Base-by-base conservation (phyloP, 2,888 invertebrate genomes). In the Apotomis turbidana region DNA sequence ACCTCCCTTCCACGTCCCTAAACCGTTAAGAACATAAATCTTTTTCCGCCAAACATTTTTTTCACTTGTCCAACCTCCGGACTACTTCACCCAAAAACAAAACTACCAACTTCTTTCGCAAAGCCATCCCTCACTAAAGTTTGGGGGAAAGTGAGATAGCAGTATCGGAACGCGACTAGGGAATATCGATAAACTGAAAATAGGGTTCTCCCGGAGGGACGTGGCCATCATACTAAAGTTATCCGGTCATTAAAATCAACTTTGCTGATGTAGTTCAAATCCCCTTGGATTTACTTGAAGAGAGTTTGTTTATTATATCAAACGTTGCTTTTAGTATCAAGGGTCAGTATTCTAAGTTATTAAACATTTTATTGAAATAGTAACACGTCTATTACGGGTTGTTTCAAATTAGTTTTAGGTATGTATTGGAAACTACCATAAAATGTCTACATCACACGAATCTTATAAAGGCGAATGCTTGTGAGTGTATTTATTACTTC, bases 211-310 rank as follows among this genome's bases (percentile, higher is more conserved):
- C 70, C 71, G n/a, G 15, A 41, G 61, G 70, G 66, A 71, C 71
- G 71, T 67, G 71, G 71, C 71, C 61, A 61, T 71, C 71, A 71
- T 71, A 71, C 71, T 61, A 71, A 71, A 71, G 71, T 71, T 71
- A 71, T 66, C 70, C 71, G 61, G 67, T 67, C 71, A 71, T 71
- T 71, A 71, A 71, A 71, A 71, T 71, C 71, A 71, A 71, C 71
- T 71, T 67, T 71, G 71, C 71, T 51, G 66, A 49, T 67, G 71
- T 71, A 71, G 71, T 71, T 57, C 60, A 49, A 61, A 67, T 66
- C 55, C 71, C 67, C 6, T 5, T 15, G 71, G 71, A 61, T 71
- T 71, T 66, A 60, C 49, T 71, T 27, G 13, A 51, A 44, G 36
- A 60, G n/a, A 66, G 61, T 66, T 71, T 66, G 71, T 71, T 71